These are phyloP conservation scores for Phalloptychus januarius DNA, from an alignment of 2,797 vertebrate species.

Conservation along the genomic window DNA sequence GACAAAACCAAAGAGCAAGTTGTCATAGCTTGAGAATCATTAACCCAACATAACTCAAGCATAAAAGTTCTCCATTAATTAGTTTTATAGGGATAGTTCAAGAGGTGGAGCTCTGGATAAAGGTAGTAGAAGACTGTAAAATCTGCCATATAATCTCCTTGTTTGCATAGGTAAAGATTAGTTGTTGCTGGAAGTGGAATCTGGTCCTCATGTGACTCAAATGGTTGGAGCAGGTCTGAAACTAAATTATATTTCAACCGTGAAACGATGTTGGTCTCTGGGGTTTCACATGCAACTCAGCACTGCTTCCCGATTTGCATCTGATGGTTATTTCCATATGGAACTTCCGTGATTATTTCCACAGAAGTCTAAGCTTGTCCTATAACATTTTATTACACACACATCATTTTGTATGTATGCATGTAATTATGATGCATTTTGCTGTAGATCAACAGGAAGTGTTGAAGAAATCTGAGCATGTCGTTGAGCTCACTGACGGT, in stretches of 20 bases:
- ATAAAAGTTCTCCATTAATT: background rate
- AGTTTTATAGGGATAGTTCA: background rate
- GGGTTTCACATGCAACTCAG: background rate
- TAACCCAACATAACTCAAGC: background rate
- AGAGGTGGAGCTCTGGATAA: background rate
- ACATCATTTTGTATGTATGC: too few relatives aligned
- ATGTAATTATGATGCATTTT: background rate
- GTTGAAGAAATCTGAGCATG: background rate
- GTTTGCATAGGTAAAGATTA: background rate
- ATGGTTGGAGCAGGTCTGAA: background rate
- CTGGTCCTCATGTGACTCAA: background rate
- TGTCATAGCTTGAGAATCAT: background rate
- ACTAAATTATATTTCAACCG: background rate
- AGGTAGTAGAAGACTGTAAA: background rate
- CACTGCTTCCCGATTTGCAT: background rate
- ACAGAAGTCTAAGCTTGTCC: background rate
- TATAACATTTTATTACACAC: background rate
- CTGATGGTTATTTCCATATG: background rate
- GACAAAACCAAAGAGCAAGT: background rate
- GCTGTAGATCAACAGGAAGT: conserved; percentile 5
- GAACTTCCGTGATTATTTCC: background rate
- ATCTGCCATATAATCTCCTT: background rate
- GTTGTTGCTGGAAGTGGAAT: background rate
- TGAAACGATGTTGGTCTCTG: background rate
- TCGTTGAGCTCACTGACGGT: background rate